Base-by-base conservation (phyloP, 1,140 invertebrate genomes). In the Sycobia sp. region DNA sequence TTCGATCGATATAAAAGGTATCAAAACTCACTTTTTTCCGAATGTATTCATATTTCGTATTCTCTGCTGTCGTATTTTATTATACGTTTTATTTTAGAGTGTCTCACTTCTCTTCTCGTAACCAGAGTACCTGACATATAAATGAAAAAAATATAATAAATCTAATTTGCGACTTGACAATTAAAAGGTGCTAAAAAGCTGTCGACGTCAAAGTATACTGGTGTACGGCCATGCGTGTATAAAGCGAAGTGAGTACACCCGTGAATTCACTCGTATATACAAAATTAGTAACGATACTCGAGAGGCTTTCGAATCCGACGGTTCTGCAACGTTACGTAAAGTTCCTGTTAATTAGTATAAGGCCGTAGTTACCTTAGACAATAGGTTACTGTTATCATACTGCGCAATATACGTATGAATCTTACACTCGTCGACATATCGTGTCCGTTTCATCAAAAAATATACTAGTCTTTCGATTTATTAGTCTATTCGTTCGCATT, bases 1-100 rank as follows among this genome's bases (percentile, higher is more conserved):
- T 75, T 76, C 65, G 69, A 74, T 70, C 69, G 71, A 74, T 79
- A 78, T 80, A 80, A 81, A 81, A 80, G 69, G 73, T 80, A 80
- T 80, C 77, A 81, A 81, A 81, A 80, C 66, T 73, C 54, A 44
- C 68, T 69, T 62, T 62, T 20, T 39, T 43, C 50, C 16, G 20
- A 54, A 54, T 62, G 5, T 25, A 54, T 63, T 41, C 27, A 56
- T 41, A 50, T 56, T 63, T 41, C 38, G n/a, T 50, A 41, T 65
- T 47, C 29, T 65, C 61, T 55, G 57, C 49, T 55, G 56, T 63
- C 65, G 54, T 68, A 61, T 61, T 66, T 67, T 60, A 20, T 53
- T 58, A 25, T 56, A 60, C 60, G 34, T 58, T 54, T 55, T 43
- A 5, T 23, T 14, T 32, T 9, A 51, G 51, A 54, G 23, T 29